A percentile compares a stretch with the other conserved stretches of the same genome.
These are phyloP conservation scores for Dicrostonyx torquatus DNA, from an alignment of 2,797 vertebrate genomes.

Conservation along the genomic window DNA sequence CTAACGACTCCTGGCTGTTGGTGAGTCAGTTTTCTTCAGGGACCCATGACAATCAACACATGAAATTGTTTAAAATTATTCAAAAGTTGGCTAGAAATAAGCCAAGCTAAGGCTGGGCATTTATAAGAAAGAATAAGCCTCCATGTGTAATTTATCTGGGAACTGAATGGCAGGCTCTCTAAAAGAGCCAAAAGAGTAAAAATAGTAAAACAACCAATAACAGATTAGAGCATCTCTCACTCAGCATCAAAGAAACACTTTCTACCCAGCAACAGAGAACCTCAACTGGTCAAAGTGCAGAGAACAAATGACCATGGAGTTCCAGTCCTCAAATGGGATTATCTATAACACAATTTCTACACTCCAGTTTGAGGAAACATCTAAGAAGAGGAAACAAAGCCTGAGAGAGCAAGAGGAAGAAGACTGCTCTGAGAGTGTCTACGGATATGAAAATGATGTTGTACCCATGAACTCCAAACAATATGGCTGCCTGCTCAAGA, in stretches of 20 bases:
- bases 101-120: too few species aligned
- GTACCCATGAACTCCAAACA: not conserved
- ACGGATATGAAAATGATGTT: not conserved
- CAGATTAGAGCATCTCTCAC: not conserved
- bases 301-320: not conserved
- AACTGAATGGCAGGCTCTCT: too few species aligned
- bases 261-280: not conserved
- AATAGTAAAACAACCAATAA: too few species aligned
- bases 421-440: not conserved
- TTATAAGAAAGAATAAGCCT: too few species aligned
- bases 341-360: not conserved
- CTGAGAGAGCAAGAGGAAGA: not conserved
- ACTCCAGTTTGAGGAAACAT: not conserved
- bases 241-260: not conserved
- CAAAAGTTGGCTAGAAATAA: too few species aligned
- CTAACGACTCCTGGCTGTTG: not conserved
- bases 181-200: too few species aligned
- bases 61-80: not conserved
- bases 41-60: not conserved
- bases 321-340: not conserved
- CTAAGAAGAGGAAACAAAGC: not conserved
- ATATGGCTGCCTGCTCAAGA: not conserved
- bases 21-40: not conserved
- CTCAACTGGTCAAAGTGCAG: not conserved
- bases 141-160: too few species aligned